Conservation (phyloP, 1,140 invertebrate genomes). For the Drosophila littoralis region DNA sequence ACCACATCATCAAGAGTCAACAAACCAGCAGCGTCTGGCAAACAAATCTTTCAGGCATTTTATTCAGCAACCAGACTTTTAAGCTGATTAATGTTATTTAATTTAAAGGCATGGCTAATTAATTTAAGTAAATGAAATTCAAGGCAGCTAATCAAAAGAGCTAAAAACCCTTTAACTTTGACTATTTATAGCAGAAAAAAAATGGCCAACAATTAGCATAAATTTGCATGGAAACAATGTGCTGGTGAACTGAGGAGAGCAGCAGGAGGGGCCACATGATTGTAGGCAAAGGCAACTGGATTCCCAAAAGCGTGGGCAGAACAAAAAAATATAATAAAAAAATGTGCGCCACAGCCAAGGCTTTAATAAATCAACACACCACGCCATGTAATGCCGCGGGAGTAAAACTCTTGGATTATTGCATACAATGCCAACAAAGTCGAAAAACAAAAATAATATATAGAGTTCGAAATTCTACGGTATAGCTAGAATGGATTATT, state of each 20-base stretch:
- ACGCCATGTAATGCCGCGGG: constrained; percentile 18
- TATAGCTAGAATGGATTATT: background rate
- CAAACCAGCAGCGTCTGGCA: background rate
- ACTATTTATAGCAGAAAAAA: constrained; percentile 59
- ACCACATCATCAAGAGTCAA: background rate
- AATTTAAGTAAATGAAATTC: constrained; percentile 48
- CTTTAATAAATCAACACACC: constrained; percentile 43
- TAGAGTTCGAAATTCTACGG: background rate
- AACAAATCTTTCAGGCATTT: constrained; percentile 26
- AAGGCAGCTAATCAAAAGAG: constrained; percentile 50
- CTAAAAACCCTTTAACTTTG: constrained; percentile 5
- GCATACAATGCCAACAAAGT: constrained; percentile 8
- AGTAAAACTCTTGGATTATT: constrained; percentile 3
- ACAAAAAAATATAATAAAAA: constrained; percentile 13
- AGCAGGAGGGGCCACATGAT: constrained; percentile 6
- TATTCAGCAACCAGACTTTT: constrained; percentile 27
- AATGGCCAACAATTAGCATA: constrained; percentile 73
- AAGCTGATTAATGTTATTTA: constrained; percentile 61
- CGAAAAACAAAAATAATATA: background rate
- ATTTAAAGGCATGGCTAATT: constrained; percentile 57
- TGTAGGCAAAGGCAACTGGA: background rate
- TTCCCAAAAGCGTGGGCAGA: constrained; percentile 18
- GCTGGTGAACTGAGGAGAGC: background rate
- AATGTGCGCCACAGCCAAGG: background rate
- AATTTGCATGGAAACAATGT: constrained; percentile 75